These are phyloP conservation scores for Hapalemur alaotrensis DNA, from an alignment of 2,797 vertebrate genomes.

Conservation along the genomic window DNA sequence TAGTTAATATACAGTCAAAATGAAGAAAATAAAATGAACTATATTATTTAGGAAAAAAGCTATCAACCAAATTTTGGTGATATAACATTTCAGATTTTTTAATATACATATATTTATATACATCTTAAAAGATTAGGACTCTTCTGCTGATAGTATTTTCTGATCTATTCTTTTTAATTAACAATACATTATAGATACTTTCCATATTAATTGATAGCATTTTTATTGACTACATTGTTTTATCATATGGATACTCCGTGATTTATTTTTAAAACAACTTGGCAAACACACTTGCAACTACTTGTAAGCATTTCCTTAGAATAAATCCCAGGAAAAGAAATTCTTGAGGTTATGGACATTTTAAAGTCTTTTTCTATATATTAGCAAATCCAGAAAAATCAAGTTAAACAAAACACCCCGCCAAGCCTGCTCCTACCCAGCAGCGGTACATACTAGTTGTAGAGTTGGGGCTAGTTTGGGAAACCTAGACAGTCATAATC, in stretches of 20 bases:
- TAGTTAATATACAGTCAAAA: not conserved
- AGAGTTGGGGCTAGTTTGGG: not conserved
- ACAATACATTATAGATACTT: not conserved
- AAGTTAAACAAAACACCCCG: not conserved
- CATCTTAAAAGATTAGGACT: not conserved
- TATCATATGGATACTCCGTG: not conserved
- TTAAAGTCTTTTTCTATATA: not conserved
- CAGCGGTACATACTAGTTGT: no score
- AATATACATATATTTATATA: not conserved
- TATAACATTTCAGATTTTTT: not conserved
- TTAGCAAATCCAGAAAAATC: not conserved
- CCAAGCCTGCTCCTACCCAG: not conserved
- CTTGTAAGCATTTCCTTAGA: not conserved
- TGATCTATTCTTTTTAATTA: not conserved
- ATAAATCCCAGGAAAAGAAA: not conserved
- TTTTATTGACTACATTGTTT: not conserved
- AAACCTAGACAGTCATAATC: not conserved
- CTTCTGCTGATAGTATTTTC: not conserved
- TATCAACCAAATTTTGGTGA: not conserved
- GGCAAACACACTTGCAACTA: not conserved
- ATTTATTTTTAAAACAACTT: constrained; percentile 42
- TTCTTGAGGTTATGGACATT: not conserved
- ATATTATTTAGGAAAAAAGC: not conserved
- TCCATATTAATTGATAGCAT: not conserved
- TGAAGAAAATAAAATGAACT: constrained; percentile 42